Percentiles rank a stretch among this genome's conserved stretches.
phyloP scores from a whole-genome alignment of 2,797 vertebrate genomes.

The Amazona finschi region DNA sequence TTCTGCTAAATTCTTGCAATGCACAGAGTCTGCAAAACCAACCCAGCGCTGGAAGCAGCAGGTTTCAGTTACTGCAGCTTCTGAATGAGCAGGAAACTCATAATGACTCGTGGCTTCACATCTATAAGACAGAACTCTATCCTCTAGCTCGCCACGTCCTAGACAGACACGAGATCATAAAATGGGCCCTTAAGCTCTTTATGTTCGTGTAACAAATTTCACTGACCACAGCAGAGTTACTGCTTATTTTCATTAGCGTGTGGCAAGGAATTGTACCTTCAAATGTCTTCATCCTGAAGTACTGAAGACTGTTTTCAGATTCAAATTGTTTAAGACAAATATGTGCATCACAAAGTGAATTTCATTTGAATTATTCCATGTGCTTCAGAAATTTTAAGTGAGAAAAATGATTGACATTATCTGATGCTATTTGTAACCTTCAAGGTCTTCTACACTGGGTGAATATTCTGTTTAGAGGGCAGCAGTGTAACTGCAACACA shows the following conservation, averaged over 20 bases:
- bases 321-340: not conserved
- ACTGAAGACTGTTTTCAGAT: not conserved
- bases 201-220: not conserved
- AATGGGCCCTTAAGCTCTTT: not conserved
- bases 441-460: not conserved
- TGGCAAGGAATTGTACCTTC: not conserved
- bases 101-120: not conserved
- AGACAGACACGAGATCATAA: not conserved
- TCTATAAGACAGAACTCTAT: not conserved
- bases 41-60: rapidly evolving
- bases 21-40: not conserved
- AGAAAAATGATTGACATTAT: not conserved
- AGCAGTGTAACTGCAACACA: not conserved
- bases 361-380: not conserved
- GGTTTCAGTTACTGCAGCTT: not conserved
- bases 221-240: not conserved
- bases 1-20: not conserved
- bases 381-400: not conserved
- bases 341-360: not conserved
- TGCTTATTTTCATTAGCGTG: not conserved
- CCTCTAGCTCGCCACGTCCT: not conserved
- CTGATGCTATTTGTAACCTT: not conserved
- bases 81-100: conserved; percentile 11
- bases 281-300: not conserved
- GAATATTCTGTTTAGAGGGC: not conserved